Evolutionary conservation across 2,113 vertebrate genomes (phyloP).

Genomic region (Rhagologus leucostigma): DNA sequence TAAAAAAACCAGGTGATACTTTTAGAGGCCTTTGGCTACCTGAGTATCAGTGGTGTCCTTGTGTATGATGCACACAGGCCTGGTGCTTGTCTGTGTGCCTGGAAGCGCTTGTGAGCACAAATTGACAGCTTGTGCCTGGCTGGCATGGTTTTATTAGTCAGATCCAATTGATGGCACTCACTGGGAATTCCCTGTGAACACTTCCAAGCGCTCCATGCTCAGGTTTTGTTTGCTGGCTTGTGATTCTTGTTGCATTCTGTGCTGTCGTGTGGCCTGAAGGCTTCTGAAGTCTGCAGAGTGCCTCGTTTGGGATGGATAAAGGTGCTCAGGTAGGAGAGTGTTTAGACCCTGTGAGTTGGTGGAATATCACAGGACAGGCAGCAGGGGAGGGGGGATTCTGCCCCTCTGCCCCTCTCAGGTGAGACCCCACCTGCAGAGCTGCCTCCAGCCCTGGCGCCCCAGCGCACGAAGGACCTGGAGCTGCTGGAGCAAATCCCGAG

Average conservation of each 20-base stretch:
- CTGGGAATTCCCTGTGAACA: constrained; percentile 44
- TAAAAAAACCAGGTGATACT: neutral
- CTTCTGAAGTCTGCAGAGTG: neutral
- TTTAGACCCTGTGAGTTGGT: neutral
- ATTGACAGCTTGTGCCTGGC: neutral
- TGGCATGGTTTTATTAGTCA: constrained; percentile 9
- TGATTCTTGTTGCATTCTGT: neutral
- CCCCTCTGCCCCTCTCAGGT: neutral
- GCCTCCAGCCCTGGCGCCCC: neutral
- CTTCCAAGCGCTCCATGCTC: neutral
- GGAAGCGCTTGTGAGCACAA: neutral
- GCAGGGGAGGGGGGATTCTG: neutral
- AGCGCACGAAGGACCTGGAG: neutral
- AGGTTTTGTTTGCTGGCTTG: neutral
- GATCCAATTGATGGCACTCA: neutral
- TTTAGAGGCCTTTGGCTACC: neutral
- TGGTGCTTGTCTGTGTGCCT: neutral
- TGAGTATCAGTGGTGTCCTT: neutral
- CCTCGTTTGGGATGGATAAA: constrained; percentile 3
- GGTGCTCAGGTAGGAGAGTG: neutral
- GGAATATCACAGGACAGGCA: neutral
- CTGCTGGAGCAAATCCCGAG: neutral
- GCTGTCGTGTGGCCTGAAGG: neutral
- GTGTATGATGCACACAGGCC: neutral
- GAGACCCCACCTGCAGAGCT: neutral